Conservation (phyloP, 2,888 invertebrate genomes). For the Chloromyia formosa region DNA sequence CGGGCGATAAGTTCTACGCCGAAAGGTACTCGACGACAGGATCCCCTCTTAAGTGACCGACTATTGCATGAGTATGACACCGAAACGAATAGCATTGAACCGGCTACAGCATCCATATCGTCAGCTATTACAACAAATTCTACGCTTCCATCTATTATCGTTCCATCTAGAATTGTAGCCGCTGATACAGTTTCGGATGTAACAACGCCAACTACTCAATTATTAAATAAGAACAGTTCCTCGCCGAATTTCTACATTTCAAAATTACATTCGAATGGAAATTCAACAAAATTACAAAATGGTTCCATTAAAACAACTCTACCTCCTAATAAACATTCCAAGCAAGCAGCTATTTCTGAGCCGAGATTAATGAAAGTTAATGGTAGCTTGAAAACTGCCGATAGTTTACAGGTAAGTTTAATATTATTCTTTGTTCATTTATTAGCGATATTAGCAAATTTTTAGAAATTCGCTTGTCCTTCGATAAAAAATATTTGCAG, state of each 20-base stretch:
- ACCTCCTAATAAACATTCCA: conserved; percentile 51
- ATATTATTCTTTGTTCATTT: no score
- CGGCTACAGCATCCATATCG: background rate
- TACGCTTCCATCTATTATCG: background rate
- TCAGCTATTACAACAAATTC: background rate
- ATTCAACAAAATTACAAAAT: conserved; percentile 45
- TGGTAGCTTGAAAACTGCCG: conserved; percentile 46
- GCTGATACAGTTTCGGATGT: background rate
- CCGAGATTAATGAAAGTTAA: conserved; percentile 44
- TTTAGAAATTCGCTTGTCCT: no score
- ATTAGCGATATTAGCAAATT: no score
- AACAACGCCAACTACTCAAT: background rate
- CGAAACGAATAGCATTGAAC: conserved; percentile 15
- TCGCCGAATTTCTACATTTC: conserved; percentile 53
- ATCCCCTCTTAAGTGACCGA: conserved; percentile 43
- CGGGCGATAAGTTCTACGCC: conserved; percentile 53
- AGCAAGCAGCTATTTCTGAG: conserved; percentile 44
- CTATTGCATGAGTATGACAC: conserved; percentile 44
- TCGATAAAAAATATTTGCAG: no score
- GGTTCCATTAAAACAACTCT: conserved; percentile 50
- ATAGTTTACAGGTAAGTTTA: conserved; percentile 47
- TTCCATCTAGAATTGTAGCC: background rate
- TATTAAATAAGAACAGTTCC: conserved; percentile 58
- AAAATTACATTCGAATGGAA: conserved; percentile 42
- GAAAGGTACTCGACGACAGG: conserved; percentile 29